phyloP scores from a whole-genome alignment of 2,113 vertebrate genomes.

The Shinisaurus crocodilurus region DNA sequence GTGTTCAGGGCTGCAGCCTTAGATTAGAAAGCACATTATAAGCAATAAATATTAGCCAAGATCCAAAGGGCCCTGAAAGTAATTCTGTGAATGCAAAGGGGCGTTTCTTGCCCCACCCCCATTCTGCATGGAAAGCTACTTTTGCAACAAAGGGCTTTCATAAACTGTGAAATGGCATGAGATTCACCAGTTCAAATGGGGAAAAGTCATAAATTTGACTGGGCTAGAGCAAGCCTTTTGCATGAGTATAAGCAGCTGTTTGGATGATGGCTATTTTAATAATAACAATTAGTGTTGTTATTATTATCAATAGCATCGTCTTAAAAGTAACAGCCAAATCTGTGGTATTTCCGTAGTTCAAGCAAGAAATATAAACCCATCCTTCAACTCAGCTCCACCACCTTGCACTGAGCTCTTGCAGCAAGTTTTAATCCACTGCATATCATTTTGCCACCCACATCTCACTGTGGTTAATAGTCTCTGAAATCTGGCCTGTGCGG shows the following conservation, averaged over 20 bases:
- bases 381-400: fast-evolving
- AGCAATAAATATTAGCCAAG: not conserved
- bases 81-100: not conserved
- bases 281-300: not conserved
- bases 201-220: not conserved
- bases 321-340: not conserved
- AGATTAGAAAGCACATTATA: not conserved
- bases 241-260: not conserved
- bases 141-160: not conserved
- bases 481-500: not conserved
- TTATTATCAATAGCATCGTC: not conserved
- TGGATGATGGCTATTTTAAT: not conserved
- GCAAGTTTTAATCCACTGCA: not conserved
- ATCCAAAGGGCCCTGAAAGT: not conserved
- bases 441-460: not conserved
- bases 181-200: not conserved
- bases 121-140: not conserved
- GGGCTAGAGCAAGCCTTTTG: not conserved
- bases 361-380: not conserved
- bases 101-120: not conserved
- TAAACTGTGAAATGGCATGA: not conserved
- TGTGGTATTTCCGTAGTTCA: not conserved
- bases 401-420: not conserved
- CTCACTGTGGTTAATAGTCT: conserved; percentile 3
- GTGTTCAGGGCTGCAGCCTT: not conserved